phyloP scores from a whole-genome alignment of 2,888 invertebrate species.

The Drosophila aldrichi region DNA sequence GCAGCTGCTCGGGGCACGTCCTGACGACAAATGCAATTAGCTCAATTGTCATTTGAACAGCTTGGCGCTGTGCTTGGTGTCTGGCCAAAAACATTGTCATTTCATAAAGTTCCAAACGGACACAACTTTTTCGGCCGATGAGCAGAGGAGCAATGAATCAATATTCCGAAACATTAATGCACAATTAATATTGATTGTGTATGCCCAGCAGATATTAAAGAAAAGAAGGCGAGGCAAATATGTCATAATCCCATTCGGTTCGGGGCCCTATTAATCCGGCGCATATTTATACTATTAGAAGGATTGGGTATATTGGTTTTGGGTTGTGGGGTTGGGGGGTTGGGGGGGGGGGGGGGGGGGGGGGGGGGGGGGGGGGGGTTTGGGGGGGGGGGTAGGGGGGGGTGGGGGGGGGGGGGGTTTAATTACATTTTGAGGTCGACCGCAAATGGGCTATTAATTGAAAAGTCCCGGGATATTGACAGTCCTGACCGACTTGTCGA shows the following conservation, averaged over 20 bases:
- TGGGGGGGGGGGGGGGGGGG: too few relatives aligned
- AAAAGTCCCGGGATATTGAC: conserved; percentile 43
- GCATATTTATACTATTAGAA: too few relatives aligned
- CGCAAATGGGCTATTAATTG: conserved; percentile 73
- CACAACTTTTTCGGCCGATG: conserved; percentile 37
- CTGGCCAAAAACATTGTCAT: conserved; percentile 51
- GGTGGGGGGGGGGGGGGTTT: too few relatives aligned
- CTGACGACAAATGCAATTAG: conserved; percentile 71
- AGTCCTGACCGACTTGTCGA: conserved; percentile 26
- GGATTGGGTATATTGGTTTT: too few relatives aligned
- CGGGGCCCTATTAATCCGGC: conserved; percentile 47
- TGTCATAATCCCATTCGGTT: conserved; percentile 37
- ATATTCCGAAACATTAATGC: conserved; percentile 47
- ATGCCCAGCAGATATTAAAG: conserved; percentile 15
- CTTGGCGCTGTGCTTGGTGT: conserved; percentile 25
- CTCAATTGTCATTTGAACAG: conserved; percentile 75
- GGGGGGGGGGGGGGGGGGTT: too few relatives aligned
- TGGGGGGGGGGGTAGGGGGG: too few relatives aligned
- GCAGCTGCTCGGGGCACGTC: conserved; percentile 50
- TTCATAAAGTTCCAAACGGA: conserved; percentile 68
- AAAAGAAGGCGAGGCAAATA: background rate
- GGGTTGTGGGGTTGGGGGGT: too few relatives aligned
- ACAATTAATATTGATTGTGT: conserved; percentile 64
- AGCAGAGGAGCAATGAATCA: conserved; percentile 26
- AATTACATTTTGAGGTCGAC: conserved; percentile 60